Evolutionary conservation across 2,113 vertebrate species (phyloP).

Genomic region (Zapus hudsonius): DNA sequence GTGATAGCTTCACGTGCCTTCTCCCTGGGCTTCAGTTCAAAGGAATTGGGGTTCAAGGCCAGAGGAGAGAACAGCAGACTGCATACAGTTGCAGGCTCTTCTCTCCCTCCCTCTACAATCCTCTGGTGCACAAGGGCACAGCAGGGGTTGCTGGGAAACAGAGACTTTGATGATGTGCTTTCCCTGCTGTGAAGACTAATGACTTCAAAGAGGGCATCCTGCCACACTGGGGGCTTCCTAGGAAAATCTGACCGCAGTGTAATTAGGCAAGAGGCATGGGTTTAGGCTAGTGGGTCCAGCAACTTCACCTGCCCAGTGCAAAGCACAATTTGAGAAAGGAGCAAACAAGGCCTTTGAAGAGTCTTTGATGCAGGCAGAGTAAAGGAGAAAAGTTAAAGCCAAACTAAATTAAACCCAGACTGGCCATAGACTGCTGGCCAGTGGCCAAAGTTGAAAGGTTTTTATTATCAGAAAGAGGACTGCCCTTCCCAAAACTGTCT

Average conservation of each 20-base stretch:
- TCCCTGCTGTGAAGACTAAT: conserved; percentile 81
- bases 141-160: conserved; percentile 62
- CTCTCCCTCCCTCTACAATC: not conserved
- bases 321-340: not conserved
- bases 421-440: not conserved
- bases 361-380: conserved; percentile 39
- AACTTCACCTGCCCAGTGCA: not conserved
- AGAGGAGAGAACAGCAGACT: not conserved
- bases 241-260: not conserved
- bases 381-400: not conserved
- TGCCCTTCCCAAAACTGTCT: not conserved
- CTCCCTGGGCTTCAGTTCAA: conserved; percentile 76
- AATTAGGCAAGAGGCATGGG: not conserved
- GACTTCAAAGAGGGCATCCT: conserved; percentile 81
- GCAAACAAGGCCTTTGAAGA: conserved; percentile 52
- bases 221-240: not conserved
- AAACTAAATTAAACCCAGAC: not conserved
- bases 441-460: not conserved
- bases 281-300: conserved; percentile 15
- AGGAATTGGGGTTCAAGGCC: conserved; percentile 45
- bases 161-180: conserved; percentile 81
- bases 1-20: not conserved
- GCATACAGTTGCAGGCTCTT: not conserved
- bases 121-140: not conserved
- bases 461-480: not conserved